Conservation (phyloP, 2,888 invertebrate species). For the Synanthedon vespiformis region DNA sequence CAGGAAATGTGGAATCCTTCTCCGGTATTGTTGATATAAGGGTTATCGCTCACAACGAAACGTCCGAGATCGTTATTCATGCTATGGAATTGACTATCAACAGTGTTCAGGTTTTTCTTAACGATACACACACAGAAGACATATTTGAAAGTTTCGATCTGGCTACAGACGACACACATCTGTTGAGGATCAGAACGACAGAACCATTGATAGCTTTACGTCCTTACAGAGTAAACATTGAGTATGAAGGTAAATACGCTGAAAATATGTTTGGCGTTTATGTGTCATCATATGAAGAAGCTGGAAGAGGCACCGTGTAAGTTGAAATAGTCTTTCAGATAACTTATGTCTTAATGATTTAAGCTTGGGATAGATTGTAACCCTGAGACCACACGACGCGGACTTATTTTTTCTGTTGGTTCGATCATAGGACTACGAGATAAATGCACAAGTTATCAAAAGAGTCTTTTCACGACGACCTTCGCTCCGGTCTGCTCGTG, state of each 20-base stretch:
- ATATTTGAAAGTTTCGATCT: conserved; percentile 17
- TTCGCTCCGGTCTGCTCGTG: too few relatives aligned
- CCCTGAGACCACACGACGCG: too few relatives aligned
- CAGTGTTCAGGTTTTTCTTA: conserved; percentile 13
- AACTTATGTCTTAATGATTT: too few relatives aligned
- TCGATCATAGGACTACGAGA: too few relatives aligned
- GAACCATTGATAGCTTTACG: conserved; percentile 29
- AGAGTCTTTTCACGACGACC: too few relatives aligned
- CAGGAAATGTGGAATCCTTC: conserved; percentile 46
- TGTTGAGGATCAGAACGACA: conserved; percentile 54
- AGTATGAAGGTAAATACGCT: conserved; percentile 68
- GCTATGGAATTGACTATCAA: conserved; percentile 51
- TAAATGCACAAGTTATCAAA: too few relatives aligned
- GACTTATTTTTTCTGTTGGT: too few relatives aligned
- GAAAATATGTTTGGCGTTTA: conserved; percentile 75
- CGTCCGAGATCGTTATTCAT: conserved; percentile 49
- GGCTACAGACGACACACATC: conserved; percentile 49
- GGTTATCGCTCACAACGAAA: conserved; percentile 26
- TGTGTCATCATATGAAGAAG: conserved; percentile 60
- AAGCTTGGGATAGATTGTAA: too few relatives aligned
- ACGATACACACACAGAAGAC: conserved; percentile 11
- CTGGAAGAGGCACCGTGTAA: conserved; percentile 28
- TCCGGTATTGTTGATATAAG: conserved; percentile 53
- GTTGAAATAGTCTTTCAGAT: conserved; percentile 15
- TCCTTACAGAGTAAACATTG: conserved; percentile 62